Base-by-base conservation (phyloP, 2,888 invertebrate species). In the Hypomecis atomaria region DNA sequence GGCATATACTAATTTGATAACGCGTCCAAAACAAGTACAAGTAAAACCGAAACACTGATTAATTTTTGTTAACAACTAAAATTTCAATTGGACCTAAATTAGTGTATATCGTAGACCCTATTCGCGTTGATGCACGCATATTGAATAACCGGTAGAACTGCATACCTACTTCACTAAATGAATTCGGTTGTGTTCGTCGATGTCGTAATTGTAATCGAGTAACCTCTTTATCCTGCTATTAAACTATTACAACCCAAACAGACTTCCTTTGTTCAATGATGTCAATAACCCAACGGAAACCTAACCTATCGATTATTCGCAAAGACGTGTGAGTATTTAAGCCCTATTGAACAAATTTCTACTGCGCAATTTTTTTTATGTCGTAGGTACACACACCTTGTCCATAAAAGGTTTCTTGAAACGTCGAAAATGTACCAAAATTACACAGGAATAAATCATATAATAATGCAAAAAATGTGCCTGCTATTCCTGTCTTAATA, bases 201-300 rank as follows among this genome's bases (percentile, higher is more conserved):
- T 61, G 33, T 43, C 34, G 54, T 54, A 54, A 54, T 54, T 53
- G 33, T 43, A 53, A 33, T 53, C 33, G 23, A 36, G 23, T 61
- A 61, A 59, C 58, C 33, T 34, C 33, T 55, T 62, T 69, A 69
- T 69, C 62, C 66, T 66, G 49, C 34, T 55, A 64, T 64, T 63
- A 64, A 53, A 66, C 44, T 36, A 63, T 64, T 48, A 50, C 37
- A 59, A 56, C 47, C 58, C 54, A 48, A 60, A 59, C 58, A 58
- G 43, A 60, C 53, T 64, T 54, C 58, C 66, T 59, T 66, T 66
- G 65, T 68, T 55, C 23, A 11, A 45, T 34, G 47, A 67, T 44
- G 65, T 61, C 60, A 65, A 63, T 61, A 66, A 60, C 56, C 60
- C 47, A 9, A 61, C 13, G 9, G 37, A 23, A 36, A 37, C 13